Evolutionary conservation across 2,888 invertebrate genomes (phyloP).

Genomic region (Pandemis heparana): DNA sequence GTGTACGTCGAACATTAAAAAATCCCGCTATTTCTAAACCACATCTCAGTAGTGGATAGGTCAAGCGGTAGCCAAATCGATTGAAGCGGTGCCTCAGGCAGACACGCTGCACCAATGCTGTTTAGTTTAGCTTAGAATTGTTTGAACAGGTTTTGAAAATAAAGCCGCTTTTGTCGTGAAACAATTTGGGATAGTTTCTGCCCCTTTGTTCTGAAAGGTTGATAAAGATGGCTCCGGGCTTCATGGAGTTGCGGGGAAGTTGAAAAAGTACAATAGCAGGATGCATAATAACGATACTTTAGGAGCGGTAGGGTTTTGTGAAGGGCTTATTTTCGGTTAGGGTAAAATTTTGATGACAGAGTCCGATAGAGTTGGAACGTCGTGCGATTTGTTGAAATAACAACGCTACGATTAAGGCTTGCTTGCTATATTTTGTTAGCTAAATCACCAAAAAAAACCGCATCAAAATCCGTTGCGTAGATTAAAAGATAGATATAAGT

Average conservation of each 20-base stretch:
- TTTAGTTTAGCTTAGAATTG: slow-evolving; percentile 61
- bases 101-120: slow-evolving; percentile 60
- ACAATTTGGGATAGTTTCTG: slow-evolving; percentile 52
- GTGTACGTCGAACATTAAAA: slow-evolving; percentile 18
- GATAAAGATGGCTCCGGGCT: slow-evolving; percentile 20
- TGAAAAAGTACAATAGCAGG: slow-evolving; percentile 8
- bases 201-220: slow-evolving; percentile 31
- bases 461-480: no score
- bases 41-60: slow-evolving; percentile 50
- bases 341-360: background rate
- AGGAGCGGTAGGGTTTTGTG: background rate
- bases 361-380: background rate
- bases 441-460: no score
- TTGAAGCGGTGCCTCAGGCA: slow-evolving; percentile 59
- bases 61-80: slow-evolving; percentile 69
- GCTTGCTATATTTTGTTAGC: no score
- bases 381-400: no score
- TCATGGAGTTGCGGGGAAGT: slow-evolving; percentile 19
- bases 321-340: background rate
- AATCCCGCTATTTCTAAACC: background rate
- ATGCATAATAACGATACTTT: slow-evolving; percentile 13
- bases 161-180: slow-evolving; percentile 57
- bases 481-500: no score
- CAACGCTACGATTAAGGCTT: no score
- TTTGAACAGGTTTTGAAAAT: slow-evolving; percentile 58